Evolutionary conservation across 2,113 vertebrate genomes (phyloP).

Genomic region (Smithornis capensis): DNA sequence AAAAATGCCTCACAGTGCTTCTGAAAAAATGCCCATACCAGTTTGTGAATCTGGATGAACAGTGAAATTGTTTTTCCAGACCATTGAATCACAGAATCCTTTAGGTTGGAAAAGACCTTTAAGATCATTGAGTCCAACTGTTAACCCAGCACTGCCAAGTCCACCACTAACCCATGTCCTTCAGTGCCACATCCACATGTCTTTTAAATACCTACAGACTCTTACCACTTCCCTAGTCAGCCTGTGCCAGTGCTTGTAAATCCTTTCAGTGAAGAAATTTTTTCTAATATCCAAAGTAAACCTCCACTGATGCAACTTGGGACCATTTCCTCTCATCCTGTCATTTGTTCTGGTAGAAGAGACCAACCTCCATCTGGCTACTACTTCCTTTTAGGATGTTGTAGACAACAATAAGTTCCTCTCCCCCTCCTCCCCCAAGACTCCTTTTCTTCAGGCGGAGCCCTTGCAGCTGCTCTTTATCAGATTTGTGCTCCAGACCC

Average conservation of each 20-base stretch:
- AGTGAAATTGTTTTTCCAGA: background rate
- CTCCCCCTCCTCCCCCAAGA: too few relatives aligned
- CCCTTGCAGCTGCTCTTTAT: background rate
- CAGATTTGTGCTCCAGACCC: background rate
- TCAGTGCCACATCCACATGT: background rate
- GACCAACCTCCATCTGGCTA: background rate
- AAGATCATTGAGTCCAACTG: background rate
- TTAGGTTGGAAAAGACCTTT: background rate
- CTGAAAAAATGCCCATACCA: background rate
- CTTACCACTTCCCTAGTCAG: background rate
- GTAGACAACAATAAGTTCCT: background rate
- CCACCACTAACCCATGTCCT: background rate
- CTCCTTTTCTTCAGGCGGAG: background rate
- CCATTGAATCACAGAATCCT: background rate
- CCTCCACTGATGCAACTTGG: background rate
- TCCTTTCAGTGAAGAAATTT: background rate
- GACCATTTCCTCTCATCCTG: background rate
- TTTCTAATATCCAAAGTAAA: background rate
- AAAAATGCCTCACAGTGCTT: background rate
- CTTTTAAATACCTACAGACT: background rate
- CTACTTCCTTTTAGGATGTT: background rate
- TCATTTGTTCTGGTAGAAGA: background rate
- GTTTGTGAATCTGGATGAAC: background rate
- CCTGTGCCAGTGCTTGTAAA: background rate
- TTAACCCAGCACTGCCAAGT: background rate